Evolutionary conservation across 1,140 invertebrate genomes (phyloP).

Genomic region (Ruditapes philippinarum): DNA sequence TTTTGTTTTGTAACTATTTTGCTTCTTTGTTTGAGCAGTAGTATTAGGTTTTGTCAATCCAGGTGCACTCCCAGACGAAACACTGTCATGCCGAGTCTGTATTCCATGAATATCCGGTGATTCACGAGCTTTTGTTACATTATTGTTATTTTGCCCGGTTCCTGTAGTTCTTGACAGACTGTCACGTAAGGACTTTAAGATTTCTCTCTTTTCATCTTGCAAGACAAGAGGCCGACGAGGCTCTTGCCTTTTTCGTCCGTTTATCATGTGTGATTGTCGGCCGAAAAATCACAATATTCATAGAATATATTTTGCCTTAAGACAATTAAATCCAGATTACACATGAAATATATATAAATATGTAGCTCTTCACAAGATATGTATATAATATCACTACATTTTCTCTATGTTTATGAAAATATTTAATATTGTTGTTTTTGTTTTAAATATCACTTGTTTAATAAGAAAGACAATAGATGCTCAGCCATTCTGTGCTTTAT

Average conservation of each 20-base stretch:
- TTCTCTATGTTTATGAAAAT: neutral
- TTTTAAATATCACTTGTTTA: neutral
- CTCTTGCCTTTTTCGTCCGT: slow-evolving; percentile 38
- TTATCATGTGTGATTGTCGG: slow-evolving; percentile 36
- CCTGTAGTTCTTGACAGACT: slow-evolving; percentile 11
- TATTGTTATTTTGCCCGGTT: slow-evolving; percentile 13
- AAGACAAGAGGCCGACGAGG: slow-evolving; percentile 50
- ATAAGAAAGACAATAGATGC: neutral
- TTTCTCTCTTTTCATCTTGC: slow-evolving; percentile 42
- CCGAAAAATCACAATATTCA: slow-evolving; percentile 18
- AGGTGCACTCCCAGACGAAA: slow-evolving; percentile 45
- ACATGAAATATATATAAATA: neutral
- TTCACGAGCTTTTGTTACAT: slow-evolving; percentile 1
- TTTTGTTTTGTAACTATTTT: slow-evolving; percentile 92
- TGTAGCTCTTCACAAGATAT: neutral
- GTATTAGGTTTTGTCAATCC: slow-evolving; percentile 10
- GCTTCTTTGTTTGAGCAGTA: slow-evolving; percentile 29
- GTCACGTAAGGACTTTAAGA: slow-evolving; percentile 40
- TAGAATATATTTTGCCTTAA: slow-evolving; percentile 10
- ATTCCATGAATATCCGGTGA: slow-evolving; percentile 42
- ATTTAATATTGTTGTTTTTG: neutral
- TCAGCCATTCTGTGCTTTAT: neutral
- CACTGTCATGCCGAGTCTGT: slow-evolving; percentile 44
- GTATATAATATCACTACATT: slow-evolving; percentile 9
- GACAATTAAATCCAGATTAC: slow-evolving; percentile 10